Evolutionary conservation across 1,140 invertebrate species (phyloP).

Genomic region (Dysdera silvatica): DNA sequence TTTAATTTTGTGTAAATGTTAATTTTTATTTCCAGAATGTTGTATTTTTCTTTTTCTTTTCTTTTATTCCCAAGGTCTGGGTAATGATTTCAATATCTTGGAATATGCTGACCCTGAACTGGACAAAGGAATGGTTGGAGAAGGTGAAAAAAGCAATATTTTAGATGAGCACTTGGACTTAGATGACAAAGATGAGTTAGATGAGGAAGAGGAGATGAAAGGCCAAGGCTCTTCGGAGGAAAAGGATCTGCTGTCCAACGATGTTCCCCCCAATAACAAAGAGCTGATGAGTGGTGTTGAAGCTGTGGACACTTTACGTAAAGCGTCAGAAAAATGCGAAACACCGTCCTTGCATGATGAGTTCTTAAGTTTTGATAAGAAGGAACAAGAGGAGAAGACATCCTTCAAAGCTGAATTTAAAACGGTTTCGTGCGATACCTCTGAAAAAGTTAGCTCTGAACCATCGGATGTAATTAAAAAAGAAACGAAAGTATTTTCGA

Average conservation of each 20-base stretch:
- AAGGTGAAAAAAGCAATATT: slow-evolving; percentile 44
- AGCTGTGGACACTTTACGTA: too few relatives aligned
- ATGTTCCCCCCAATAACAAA: slow-evolving; percentile 4
- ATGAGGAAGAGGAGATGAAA: slow-evolving; percentile 31
- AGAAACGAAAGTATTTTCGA: slow-evolving; percentile 18
- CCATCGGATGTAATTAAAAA: slow-evolving; percentile 10
- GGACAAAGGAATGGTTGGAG: slow-evolving; percentile 50
- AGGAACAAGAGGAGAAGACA: slow-evolving; percentile 5
- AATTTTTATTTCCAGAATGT: not conserved
- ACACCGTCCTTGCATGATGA: not conserved
- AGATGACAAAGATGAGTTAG: slow-evolving; percentile 38
- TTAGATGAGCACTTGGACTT: slow-evolving; percentile 46
- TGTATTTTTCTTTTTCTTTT: not conserved
- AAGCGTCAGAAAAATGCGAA: slow-evolving; percentile 1
- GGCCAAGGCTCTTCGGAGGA: slow-evolving; percentile 14
- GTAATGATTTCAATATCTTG: slow-evolving; percentile 89
- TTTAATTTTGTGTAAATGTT: not conserved
- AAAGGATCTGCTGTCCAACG: slow-evolving; percentile 17
- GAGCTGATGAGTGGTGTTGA: too few relatives aligned
- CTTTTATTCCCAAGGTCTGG: slow-evolving; percentile 58
- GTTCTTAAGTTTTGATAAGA: slow-evolving; percentile 20
- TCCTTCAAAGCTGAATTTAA: slow-evolving; percentile 9
- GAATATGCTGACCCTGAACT: slow-evolving; percentile 91
- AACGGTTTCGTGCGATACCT: not conserved
- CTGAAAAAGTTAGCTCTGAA: not conserved